Conservation (phyloP, 2,113 vertebrate species). For the Lontra canadensis region DNA sequence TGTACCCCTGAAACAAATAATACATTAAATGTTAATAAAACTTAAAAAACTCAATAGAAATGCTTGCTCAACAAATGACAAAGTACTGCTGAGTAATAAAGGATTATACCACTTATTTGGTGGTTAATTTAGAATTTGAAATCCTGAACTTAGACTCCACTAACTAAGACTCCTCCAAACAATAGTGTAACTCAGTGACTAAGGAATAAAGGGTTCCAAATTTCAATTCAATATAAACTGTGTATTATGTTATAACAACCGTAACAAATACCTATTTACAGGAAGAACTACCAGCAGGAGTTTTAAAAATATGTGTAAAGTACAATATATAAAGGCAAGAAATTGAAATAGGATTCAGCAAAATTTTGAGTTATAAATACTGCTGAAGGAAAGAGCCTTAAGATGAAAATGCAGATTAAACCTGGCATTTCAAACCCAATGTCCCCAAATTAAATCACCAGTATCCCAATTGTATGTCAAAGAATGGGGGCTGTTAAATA, state of each 20-base stretch:
- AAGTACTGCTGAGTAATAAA: background rate
- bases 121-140: background rate
- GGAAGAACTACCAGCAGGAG: background rate
- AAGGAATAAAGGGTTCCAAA: background rate
- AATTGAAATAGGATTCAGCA: background rate
- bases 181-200: background rate
- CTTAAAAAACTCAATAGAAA: background rate
- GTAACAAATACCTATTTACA: background rate
- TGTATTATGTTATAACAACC: background rate
- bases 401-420: constrained; percentile 33
- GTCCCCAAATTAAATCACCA: constrained; percentile 70
- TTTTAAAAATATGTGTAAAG: background rate
- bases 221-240: background rate
- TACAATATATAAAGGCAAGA: background rate
- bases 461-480: constrained; percentile 49
- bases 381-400: background rate
- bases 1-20: no score
- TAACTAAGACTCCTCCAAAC: background rate
- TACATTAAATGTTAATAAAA: background rate
- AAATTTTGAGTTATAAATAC: constrained; percentile 19
- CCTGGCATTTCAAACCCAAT: constrained; percentile 5
- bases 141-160: background rate
- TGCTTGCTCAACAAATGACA: background rate
- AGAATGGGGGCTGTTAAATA: constrained; percentile 78
- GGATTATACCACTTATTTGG: background rate